Conservation (phyloP, 2,888 invertebrate species). For the Polylopha cassiicola region DNA sequence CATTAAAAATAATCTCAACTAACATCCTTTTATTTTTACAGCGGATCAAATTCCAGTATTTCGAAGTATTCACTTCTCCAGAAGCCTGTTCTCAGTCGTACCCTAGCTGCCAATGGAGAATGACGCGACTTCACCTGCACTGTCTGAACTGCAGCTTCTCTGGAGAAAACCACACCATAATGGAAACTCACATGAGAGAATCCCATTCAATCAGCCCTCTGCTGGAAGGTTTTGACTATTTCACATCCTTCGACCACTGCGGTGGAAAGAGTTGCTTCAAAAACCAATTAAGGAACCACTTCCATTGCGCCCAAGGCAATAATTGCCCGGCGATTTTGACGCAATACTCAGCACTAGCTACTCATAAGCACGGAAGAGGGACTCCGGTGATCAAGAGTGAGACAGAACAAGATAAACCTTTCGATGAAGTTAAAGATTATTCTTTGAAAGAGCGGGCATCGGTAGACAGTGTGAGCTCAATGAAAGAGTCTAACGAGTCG, state of each 20-base stretch:
- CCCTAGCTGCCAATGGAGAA: constrained; percentile 82
- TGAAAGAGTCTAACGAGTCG: constrained; percentile 56
- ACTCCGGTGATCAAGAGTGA: constrained; percentile 67
- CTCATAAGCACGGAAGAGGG: constrained; percentile 70
- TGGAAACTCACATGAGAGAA: constrained; percentile 90
- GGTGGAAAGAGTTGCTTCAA: constrained; percentile 71
- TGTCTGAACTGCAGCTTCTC: constrained; percentile 92
- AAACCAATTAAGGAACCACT: constrained; percentile 66
- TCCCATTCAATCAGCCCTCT: constrained; percentile 90
- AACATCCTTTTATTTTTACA: constrained; percentile 34
- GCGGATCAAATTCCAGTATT: constrained; percentile 79
- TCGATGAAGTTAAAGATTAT: constrained; percentile 72
- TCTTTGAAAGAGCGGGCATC: constrained; percentile 70
- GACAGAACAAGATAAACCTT: constrained; percentile 55
- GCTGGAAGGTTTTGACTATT: constrained; percentile 90
- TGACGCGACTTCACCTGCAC: constrained; percentile 87
- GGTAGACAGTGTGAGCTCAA: constrained; percentile 58
- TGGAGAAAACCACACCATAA: constrained; percentile 85
- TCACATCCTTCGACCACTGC: constrained; percentile 74
- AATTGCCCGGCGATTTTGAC: constrained; percentile 70
- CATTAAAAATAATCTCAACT: neutral
- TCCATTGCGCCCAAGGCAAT: constrained; percentile 70
- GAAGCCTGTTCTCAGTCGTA: constrained; percentile 82
- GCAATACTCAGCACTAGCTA: constrained; percentile 68
- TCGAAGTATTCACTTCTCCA: constrained; percentile 77